Evolutionary conservation across 2,888 invertebrate species (phyloP), one percentile per base, ranked within the genome.

Genomic region (Eucriotettix oculatus): DNA sequence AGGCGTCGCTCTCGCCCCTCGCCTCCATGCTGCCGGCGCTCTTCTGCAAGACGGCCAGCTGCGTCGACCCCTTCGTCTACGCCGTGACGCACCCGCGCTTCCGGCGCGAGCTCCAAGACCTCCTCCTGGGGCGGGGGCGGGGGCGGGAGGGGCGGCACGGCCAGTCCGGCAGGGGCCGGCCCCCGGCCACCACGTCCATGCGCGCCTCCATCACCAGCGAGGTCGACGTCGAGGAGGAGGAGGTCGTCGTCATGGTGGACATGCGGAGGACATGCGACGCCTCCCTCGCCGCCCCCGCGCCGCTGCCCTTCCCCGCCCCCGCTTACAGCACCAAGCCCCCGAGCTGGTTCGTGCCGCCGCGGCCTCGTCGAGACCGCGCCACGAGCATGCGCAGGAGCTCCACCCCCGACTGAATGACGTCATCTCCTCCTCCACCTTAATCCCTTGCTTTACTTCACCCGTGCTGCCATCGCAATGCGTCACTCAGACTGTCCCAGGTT

Each of bases 31-130:
- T 87, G 48, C 89, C 88, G 0, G 87, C 87, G 1, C 72, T 87
- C 63, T 86, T 88, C 71, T 88, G 88, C 70, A 91, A 91, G 72
- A 81, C 84, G 0, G 86, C 89, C 0, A 86, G 88, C 52, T 87
- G 88, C 69, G 78, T 88, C 62, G 87, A 91, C 73, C 90, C 90
- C 0, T 87, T 87, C 68, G 78, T 88, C 62, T 88, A 88, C 69
- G 85, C 87, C 9, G 80, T 87, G 52, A 87, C 85, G 1, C 90
- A 90, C 76, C 89, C 90, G 0, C 81, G 79, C 67, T 87, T 87
- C 72, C 80, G 83, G 58, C 76, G 77, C 64, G 87, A 86, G 69
- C 73, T 81, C 41, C 72, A 73, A 62, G 76, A 76, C 63, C 67
- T 79, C 40, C n/a, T 17, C 14, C 40, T 41, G 67, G 29, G 52